phyloP scores from a whole-genome alignment of 2,113 vertebrate species.

The Osmerus mordax region DNA sequence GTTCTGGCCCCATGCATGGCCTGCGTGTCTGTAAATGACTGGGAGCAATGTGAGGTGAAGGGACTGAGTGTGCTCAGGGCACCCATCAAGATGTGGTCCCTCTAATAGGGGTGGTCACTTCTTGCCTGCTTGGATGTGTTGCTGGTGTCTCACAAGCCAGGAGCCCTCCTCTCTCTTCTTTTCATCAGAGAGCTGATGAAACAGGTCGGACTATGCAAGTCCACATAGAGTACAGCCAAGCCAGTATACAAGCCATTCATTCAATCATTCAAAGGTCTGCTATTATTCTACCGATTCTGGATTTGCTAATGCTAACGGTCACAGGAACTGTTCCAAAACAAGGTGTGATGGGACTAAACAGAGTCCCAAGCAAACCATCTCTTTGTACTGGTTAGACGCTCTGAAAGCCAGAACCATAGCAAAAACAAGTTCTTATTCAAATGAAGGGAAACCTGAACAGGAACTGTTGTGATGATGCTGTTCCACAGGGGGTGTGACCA shows the following conservation, averaged over 20 bases:
- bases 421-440: too few species aligned
- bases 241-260: too few species aligned
- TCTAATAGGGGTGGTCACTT: conserved; percentile 19
- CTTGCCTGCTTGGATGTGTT: conserved; percentile 12
- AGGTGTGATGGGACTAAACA: conserved; percentile 17
- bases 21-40: neutral
- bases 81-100: conserved; percentile 1
- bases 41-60: neutral
- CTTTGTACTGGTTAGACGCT: too few species aligned
- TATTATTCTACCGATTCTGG: neutral
- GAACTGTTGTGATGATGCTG: too few species aligned
- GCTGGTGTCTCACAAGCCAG: neutral
- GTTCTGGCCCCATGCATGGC: neutral
- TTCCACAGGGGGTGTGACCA: too few species aligned
- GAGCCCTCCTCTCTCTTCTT: conserved; percentile 4
- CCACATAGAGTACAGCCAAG: too few species aligned
- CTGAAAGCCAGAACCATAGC: too few species aligned
- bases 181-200: neutral
- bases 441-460: too few species aligned
- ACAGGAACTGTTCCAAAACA: neutral
- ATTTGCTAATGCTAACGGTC: neutral
- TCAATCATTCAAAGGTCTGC: neutral
- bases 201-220: neutral
- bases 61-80: conserved; percentile 1
- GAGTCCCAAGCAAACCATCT: conserved; percentile 8